Percentiles rank a stretch among this genome's conserved stretches.
Conservation (phyloP, 1,140 invertebrate species). For the Streblospio benedicti region DNA sequence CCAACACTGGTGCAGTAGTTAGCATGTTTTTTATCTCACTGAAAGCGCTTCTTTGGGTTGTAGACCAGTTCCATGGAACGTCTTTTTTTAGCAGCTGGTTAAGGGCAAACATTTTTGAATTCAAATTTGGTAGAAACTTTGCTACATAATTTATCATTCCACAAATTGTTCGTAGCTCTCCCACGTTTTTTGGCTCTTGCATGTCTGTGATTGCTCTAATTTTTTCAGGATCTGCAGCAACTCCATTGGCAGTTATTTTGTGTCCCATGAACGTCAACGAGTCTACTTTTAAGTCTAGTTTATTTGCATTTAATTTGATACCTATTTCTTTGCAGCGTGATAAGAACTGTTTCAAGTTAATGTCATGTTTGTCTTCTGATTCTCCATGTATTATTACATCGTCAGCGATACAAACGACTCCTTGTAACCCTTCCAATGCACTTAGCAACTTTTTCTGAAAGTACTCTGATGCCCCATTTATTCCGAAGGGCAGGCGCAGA, state of each 20-base stretch:
- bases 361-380: neutral
- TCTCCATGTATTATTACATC: neutral
- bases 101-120: neutral
- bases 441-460: too few species aligned
- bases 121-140: slow-evolving; percentile 20
- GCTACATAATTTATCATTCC: slow-evolving; percentile 26
- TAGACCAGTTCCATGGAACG: neutral
- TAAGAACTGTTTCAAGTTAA: neutral
- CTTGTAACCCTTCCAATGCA: neutral
- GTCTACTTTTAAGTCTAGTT: slow-evolving; percentile 14
- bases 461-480: too few species aligned
- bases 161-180: slow-evolving; percentile 22
- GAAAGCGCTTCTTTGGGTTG: slow-evolving; percentile 13
- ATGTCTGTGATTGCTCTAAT: slow-evolving; percentile 32
- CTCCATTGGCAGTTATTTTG: slow-evolving; percentile 37
- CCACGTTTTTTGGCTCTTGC: slow-evolving; percentile 16
- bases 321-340: neutral
- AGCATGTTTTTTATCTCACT: slow-evolving; percentile 24
- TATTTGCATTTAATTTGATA: slow-evolving; percentile 34
- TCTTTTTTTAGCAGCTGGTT: slow-evolving; percentile 5
- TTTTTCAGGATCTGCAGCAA: slow-evolving; percentile 41
- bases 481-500: neutral
- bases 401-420: slow-evolving; percentile 5
- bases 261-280: slow-evolving; percentile 20
- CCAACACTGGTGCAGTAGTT: slow-evolving; percentile 15